phyloP scores from a whole-genome alignment of 2,888 invertebrate genomes.

The Pediacus dermestoides region DNA sequence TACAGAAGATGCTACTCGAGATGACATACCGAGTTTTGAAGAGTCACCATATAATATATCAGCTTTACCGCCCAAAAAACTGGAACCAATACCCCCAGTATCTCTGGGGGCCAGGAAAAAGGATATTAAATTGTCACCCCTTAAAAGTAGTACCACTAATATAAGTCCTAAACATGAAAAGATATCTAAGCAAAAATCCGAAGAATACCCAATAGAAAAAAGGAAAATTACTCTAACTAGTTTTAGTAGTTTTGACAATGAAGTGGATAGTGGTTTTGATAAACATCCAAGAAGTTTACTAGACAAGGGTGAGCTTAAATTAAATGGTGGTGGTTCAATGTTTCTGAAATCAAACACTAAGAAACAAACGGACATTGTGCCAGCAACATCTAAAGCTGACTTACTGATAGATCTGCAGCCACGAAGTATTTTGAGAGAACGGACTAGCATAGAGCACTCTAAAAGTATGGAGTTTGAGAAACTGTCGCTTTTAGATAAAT shows the following conservation, averaged over 20 bases:
- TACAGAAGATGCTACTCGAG: conserved; percentile 53
- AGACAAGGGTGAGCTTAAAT: conserved; percentile 43
- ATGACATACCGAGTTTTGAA: conserved; percentile 60
- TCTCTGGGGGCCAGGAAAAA: conserved; percentile 35
- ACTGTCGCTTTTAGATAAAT: conserved; percentile 34
- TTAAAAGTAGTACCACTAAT: conserved; percentile 39
- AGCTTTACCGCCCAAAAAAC: conserved; percentile 31
- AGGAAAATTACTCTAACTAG: conserved; percentile 38
- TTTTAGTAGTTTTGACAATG: conserved; percentile 46
- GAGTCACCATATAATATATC: too few species aligned
- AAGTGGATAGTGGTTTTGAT: conserved; percentile 36
- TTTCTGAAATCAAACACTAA: conserved; percentile 58
- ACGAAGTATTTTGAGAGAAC: conserved; percentile 64
- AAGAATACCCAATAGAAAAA: conserved; percentile 39
- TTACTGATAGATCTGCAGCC: conserved; percentile 39
- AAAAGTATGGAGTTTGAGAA: conserved; percentile 42
- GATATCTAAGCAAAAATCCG: conserved; percentile 44
- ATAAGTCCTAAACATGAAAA: conserved; percentile 38
- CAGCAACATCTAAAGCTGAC: conserved; percentile 15
- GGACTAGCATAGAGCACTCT: conserved; percentile 42
- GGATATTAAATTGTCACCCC: conserved; percentile 52
- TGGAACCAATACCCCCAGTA: conserved; percentile 33
- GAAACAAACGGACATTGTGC: conserved; percentile 24
- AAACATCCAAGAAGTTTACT: conserved; percentile 45
- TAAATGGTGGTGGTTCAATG: conserved; percentile 59